phyloP scores from a whole-genome alignment of 1,140 invertebrate genomes.

The Drosophila guanche region DNA sequence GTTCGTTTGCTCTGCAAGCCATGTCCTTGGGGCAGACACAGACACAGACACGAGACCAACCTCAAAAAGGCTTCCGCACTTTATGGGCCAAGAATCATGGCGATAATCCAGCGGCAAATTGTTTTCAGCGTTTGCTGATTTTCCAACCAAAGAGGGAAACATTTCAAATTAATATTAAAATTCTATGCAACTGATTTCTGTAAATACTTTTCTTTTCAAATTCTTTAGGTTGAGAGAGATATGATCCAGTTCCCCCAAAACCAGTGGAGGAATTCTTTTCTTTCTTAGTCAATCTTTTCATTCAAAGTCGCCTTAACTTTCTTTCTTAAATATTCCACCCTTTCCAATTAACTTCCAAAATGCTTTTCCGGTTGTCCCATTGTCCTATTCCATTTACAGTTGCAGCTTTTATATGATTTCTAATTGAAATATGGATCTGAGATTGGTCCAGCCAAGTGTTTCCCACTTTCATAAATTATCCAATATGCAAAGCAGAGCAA shows the following conservation, averaged over 20 bases:
- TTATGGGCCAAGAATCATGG: constrained; percentile 1
- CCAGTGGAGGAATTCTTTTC: too few relatives aligned
- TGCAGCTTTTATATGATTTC: constrained; percentile 18
- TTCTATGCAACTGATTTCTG: too few relatives aligned
- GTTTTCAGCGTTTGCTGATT: too few relatives aligned
- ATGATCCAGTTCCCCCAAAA: too few relatives aligned
- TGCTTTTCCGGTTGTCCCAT: constrained; percentile 48
- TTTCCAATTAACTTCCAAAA: neutral
- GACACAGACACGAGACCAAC: constrained; percentile 11
- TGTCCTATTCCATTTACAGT: constrained; percentile 11
- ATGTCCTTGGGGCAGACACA: constrained; percentile 58
- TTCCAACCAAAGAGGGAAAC: too few relatives aligned
- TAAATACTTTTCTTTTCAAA: too few relatives aligned
- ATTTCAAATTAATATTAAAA: too few relatives aligned
- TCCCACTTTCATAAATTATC: constrained; percentile 73
- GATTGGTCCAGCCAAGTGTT: constrained; percentile 35
- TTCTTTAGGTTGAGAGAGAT: too few relatives aligned
- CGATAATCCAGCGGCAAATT: too few relatives aligned
- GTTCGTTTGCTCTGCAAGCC: constrained; percentile 58
- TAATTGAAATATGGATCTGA: constrained; percentile 71
- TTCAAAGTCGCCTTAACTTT: neutral
- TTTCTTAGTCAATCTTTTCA: too few relatives aligned
- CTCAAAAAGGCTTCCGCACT: constrained; percentile 54
- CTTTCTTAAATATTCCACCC: neutral
- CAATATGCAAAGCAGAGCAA: constrained; percentile 53